Conservation (phyloP, 2,888 invertebrate genomes). For the Panzeria rudis region DNA sequence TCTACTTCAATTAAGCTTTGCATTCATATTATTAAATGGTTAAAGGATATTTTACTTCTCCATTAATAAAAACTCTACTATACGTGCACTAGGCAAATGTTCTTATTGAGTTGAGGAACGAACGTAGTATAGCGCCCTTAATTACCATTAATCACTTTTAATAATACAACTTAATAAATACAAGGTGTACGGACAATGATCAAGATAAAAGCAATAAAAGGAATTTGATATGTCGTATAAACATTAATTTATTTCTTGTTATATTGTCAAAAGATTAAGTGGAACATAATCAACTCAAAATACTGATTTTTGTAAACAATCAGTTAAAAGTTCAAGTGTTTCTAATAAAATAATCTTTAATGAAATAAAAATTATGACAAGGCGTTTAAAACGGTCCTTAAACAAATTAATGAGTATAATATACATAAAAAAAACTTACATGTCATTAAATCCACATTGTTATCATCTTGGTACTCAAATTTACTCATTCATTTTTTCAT, state of each 20-base stretch:
- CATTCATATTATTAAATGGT: background rate
- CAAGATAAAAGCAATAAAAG: background rate
- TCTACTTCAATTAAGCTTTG: background rate
- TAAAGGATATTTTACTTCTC: background rate
- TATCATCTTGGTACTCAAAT: background rate
- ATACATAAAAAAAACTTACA: background rate
- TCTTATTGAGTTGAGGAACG: background rate
- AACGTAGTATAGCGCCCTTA: background rate
- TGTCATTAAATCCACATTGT: background rate
- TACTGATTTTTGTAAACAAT: no score
- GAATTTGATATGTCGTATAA: no score
- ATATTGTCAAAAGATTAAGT: no score
- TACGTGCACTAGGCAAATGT: background rate
- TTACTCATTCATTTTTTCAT: conserved; percentile 2
- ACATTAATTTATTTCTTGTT: no score
- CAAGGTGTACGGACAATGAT: background rate
- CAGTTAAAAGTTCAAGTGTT: no score
- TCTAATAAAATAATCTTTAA: no score
- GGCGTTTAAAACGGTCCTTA: no score
- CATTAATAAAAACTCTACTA: background rate
- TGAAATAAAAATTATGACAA: no score
- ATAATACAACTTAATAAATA: background rate
- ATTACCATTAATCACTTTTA: background rate
- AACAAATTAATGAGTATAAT: no score
- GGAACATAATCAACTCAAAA: no score